Evolutionary conservation across 2,113 vertebrate species (phyloP), one percentile per base, ranked within the genome.

Genomic region (Rhinoptilus africanus): DNA sequence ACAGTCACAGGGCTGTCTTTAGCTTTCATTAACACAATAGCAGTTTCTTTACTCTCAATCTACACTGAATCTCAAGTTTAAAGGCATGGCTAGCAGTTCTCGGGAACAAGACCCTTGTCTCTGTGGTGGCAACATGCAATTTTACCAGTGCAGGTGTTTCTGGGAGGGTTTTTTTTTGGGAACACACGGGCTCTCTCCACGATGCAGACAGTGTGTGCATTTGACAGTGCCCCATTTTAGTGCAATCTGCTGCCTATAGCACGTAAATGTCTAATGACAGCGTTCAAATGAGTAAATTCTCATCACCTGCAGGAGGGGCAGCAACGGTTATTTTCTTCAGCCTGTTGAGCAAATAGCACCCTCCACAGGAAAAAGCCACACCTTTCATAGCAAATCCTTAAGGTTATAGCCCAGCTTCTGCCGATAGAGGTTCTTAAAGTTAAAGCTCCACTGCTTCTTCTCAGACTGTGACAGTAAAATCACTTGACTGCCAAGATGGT

Each of bases 21-120:
- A 92, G 95, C 95, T 97, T 96, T 96, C 88, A 97, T 96, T 96
- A 98, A 97, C 95, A 97, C 96, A 97, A 97, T 97, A 98, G 98
- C 98, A 98, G 98, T 97, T 97, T 97, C 96, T 95, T 98, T 96
- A 98, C 95, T 98, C 95, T 98, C 94, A 97, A 97, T 96, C 97
- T 98, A 96, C 97, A 96, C 98, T 98, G 97, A 95, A 98, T 96
- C 96, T 97, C 96, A 93, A 92, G 97, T 98, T 98, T 97, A 96
- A 98, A 98, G 98, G 98, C 98, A 98, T 96, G 96, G 97, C 96
- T 98, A 97, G 95, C 87, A 94, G 95, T 94, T 97, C 95, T 91
- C 41, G 87, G 97, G 97, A 97, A 97, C 84, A 96, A 94, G 89
- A 92, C 97, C 96, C 92, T 97, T 92, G 93, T 95, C 96, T 97